Evolutionary conservation across 2,113 vertebrate genomes (phyloP).

Genomic region (Tangachromis dhanisi): DNA sequence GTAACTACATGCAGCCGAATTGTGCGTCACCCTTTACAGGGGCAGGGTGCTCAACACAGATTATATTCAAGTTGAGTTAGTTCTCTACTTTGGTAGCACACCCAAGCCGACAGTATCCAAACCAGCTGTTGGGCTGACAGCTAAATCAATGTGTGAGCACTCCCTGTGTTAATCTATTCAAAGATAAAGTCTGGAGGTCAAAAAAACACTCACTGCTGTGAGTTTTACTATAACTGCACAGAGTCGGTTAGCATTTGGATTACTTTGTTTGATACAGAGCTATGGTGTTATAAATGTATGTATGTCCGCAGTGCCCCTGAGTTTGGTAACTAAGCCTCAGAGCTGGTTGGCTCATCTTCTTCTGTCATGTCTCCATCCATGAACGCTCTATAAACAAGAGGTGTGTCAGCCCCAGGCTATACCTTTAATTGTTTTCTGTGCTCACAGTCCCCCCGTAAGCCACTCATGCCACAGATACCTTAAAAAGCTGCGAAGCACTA

Average conservation of each 20-base stretch:
- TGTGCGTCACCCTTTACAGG: neutral
- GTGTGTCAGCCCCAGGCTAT: constrained; percentile 48
- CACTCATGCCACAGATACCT: constrained; percentile 30
- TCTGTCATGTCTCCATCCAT: constrained; percentile 44
- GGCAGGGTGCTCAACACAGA: neutral
- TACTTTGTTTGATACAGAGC: neutral
- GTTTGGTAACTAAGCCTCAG: constrained; percentile 7
- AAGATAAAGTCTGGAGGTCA: neutral
- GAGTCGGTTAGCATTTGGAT: neutral
- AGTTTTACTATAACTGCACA: neutral
- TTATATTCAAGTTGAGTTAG: neutral
- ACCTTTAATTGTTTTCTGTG: constrained; percentile 66
- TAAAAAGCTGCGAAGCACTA: constrained; percentile 45
- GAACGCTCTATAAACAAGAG: constrained; percentile 58
- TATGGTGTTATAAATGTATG: neutral
- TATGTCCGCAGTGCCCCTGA: neutral
- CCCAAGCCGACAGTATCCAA: neutral
- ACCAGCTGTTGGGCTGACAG: neutral
- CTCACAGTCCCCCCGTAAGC: constrained; percentile 26
- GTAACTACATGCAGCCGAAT: neutral
- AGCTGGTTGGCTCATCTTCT: constrained; percentile 27
- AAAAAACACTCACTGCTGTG: neutral
- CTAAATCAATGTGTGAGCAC: neutral
- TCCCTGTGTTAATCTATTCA: neutral
- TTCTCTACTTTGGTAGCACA: neutral